Percentiles rank a stretch among this genome's conserved stretches.
These are phyloP conservation scores for Schizopygopsis malacanthus DNA, from an alignment of 2,797 vertebrate genomes.

Conservation along the genomic window DNA sequence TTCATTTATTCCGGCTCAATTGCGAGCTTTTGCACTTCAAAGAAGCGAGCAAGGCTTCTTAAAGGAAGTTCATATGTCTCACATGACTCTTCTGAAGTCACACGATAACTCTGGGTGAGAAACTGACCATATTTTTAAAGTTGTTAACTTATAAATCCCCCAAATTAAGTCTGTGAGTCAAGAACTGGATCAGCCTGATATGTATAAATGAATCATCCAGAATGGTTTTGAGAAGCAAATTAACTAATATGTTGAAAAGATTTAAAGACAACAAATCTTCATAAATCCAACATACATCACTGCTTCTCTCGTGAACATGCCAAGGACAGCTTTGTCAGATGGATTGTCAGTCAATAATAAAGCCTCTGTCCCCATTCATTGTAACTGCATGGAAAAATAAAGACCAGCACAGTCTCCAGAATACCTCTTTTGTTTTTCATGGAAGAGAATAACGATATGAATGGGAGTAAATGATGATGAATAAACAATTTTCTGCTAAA, in stretches of 20 bases:
- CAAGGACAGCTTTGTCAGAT: constrained; percentile 2
- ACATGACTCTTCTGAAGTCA: background rate
- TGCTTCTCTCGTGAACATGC: background rate
- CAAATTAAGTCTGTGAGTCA: background rate
- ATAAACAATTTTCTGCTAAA: background rate
- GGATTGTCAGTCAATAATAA: constrained; percentile 5
- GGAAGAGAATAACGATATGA: background rate
- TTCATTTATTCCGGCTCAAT: background rate
- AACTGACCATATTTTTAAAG: background rate
- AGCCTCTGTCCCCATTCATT: background rate
- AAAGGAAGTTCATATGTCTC: background rate
- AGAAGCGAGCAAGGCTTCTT: background rate
- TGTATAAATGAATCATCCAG: background rate
- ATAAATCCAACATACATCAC: background rate
- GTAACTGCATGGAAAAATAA: background rate
- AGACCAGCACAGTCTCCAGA: background rate
- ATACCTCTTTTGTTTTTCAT: constrained; percentile 10
- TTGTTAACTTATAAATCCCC: background rate
- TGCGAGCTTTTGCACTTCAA: background rate
- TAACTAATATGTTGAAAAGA: background rate
- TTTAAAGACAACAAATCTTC: background rate
- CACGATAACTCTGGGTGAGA: background rate
- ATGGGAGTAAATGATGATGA: background rate
- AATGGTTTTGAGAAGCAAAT: background rate
- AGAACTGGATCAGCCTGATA: background rate